These are phyloP conservation scores for Stenchaetothrips biformis DNA, from an alignment of 2,888 invertebrate genomes.

Conservation along the genomic window DNA sequence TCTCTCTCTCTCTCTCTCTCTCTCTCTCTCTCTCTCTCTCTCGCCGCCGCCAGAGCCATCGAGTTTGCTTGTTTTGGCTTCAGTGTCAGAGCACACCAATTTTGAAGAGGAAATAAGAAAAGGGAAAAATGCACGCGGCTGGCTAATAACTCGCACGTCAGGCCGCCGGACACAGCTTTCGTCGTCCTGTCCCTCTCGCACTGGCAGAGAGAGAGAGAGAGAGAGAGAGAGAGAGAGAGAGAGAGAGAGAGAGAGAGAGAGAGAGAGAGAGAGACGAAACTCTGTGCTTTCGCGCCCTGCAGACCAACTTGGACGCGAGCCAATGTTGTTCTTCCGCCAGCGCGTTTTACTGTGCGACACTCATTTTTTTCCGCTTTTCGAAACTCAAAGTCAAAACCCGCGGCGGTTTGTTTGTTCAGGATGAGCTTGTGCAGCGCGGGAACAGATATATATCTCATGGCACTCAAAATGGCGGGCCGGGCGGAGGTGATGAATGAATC, in stretches of 20 bases:
- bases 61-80: not conserved
- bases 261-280: no score
- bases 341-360: no score
- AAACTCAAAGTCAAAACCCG: not conserved
- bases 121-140: not conserved
- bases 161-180: not conserved
- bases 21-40: not conserved
- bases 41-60: not conserved
- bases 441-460: conserved; percentile 5
- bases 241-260: no score
- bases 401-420: not conserved
- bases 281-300: no score
- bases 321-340: no score
- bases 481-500: not conserved
- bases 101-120: not conserved
- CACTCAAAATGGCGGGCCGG: not conserved
- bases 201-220: not conserved
- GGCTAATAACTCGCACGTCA: not conserved
- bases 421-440: not conserved
- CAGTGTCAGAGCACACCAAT: not conserved
- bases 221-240: not conserved
- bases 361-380: not conserved
- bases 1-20: not conserved
- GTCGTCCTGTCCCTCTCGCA: not conserved
- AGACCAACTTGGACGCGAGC: no score